Percentiles rank a stretch among this genome's conserved stretches.
Conservation (phyloP, 1,140 invertebrate genomes). For the Harlomillsia oculata region DNA sequence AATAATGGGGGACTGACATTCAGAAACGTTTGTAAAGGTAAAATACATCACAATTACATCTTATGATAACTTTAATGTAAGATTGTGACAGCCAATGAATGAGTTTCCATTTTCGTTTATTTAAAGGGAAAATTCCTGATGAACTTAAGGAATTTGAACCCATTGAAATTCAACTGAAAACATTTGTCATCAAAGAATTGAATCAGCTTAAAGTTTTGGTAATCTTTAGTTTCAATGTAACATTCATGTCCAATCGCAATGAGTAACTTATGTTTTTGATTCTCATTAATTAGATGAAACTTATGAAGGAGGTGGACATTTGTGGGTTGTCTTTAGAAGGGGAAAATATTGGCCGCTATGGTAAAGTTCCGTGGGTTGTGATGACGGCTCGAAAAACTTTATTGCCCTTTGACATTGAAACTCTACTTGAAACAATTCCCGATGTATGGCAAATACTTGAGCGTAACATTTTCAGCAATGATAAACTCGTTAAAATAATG, state of each 20-base stretch:
- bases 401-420: constrained; percentile 20
- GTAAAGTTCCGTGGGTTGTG: constrained; percentile 19
- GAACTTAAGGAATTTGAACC: constrained; percentile 3
- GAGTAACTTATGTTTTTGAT: neutral
- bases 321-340: constrained; percentile 21
- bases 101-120: no score
- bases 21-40: no score
- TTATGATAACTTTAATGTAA: no score
- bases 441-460: constrained; percentile 21
- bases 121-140: no score
- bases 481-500: constrained; percentile 20
- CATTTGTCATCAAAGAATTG: constrained; percentile 16
- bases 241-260: neutral
- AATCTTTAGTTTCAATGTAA: constrained; percentile 4
- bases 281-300: constrained; percentile 6
- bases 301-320: constrained; percentile 19
- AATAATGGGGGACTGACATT: no score
- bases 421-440: constrained; percentile 1
- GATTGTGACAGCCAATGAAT: no score
- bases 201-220: neutral
- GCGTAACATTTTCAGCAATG: constrained; percentile 13
- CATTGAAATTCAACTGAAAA: constrained; percentile 18
- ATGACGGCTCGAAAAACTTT: constrained; percentile 18
- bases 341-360: constrained; percentile 21
- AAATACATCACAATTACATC: no score